These are phyloP conservation scores for Pachyramphus minor DNA, from an alignment of 2,113 vertebrate genomes.

Conservation along the genomic window DNA sequence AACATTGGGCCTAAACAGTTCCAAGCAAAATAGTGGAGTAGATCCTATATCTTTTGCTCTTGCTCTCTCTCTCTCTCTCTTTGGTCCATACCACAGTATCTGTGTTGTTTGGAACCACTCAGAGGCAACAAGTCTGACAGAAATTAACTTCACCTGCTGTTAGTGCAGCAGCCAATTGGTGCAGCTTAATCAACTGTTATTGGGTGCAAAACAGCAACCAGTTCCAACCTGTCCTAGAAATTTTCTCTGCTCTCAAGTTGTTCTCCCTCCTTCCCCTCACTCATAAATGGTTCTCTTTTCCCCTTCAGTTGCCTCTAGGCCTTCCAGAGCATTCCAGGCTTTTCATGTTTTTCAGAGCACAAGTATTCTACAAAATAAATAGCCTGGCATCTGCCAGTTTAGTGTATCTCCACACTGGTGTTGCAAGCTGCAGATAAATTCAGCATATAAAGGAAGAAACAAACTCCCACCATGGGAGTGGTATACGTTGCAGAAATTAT, in stretches of 20 bases:
- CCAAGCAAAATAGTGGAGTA: conserved; percentile 28
- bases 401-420: neutral
- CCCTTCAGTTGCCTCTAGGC: neutral
- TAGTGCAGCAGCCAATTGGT: neutral
- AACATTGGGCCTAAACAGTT: neutral
- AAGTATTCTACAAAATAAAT: neutral
- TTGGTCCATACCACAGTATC: neutral
- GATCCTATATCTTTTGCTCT: too few species aligned
- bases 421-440: neutral
- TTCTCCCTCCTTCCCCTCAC: neutral
- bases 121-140: neutral
- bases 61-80: neutral
- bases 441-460: neutral
- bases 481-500: neutral
- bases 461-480: neutral
- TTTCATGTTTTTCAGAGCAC: neutral
- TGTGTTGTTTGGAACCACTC: neutral
- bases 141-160: neutral
- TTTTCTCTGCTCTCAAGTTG: neutral
- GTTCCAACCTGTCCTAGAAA: neutral
- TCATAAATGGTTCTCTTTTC: neutral
- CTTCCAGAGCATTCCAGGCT: neutral
- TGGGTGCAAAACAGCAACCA: neutral
- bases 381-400: neutral
- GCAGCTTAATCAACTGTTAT: neutral